Evolutionary conservation across 2,888 invertebrate species (phyloP).

Genomic region (Choreutis nemorana): DNA sequence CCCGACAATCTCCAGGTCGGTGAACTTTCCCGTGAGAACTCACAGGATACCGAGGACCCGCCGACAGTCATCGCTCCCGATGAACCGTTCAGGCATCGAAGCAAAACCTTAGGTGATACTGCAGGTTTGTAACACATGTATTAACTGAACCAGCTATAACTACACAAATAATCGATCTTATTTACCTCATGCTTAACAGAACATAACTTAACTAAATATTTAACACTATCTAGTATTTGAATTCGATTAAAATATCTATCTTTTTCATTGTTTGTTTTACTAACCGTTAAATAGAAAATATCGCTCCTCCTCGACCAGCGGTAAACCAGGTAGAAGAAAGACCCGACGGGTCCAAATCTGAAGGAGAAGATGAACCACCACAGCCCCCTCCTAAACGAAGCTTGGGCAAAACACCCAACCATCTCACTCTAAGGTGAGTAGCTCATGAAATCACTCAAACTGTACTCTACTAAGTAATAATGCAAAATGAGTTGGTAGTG

Average conservation of each 20-base stretch:
- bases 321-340: too few species aligned
- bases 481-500: too few species aligned
- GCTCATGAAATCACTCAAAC: too few species aligned
- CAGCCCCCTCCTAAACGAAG: constrained; percentile 70
- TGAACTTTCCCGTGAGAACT: constrained; percentile 74
- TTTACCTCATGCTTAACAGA: too few species aligned
- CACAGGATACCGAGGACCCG: constrained; percentile 72
- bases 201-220: too few species aligned
- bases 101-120: constrained; percentile 91
- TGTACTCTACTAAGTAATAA: too few species aligned
- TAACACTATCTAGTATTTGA: too few species aligned
- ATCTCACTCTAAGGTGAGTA: constrained; percentile 86
- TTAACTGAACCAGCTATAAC: neutral
- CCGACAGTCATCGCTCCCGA: constrained; percentile 32
- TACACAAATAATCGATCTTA: neutral
- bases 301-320: too few species aligned
- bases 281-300: too few species aligned
- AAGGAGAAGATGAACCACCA: constrained; percentile 85
- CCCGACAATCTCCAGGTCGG: constrained; percentile 68
- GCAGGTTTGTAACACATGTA: constrained; percentile 61
- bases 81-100: constrained; percentile 78
- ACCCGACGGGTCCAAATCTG: constrained; percentile 83
- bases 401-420: constrained; percentile 91
- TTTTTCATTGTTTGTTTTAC: constrained; percentile 6
- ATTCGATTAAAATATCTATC: too few species aligned